Conservation (phyloP, 1,140 invertebrate species). For the Drosophila bipectinata region DNA sequence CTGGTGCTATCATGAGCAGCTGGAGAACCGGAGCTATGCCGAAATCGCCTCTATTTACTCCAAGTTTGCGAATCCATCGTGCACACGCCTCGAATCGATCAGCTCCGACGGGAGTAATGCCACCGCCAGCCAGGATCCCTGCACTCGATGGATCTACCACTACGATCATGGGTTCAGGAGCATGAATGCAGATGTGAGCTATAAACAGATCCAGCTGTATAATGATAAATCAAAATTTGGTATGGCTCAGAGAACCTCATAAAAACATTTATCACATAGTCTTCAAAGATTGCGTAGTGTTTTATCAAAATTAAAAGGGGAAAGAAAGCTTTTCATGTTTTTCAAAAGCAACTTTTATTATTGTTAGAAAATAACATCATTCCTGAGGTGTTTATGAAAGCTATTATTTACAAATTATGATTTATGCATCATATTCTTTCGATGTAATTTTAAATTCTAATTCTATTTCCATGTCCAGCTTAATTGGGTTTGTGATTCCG, state of each 20-base stretch:
- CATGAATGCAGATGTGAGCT: conserved; percentile 85
- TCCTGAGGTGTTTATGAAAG: too few species aligned
- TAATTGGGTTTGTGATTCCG: conserved; percentile 86
- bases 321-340: neutral
- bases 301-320: neutral
- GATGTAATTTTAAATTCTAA: neutral
- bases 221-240: neutral
- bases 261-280: neutral
- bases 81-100: conserved; percentile 57
- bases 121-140: conserved; percentile 55
- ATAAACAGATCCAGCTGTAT: neutral
- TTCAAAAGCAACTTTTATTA: neutral
- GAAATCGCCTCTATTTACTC: conserved; percentile 63
- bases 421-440: too few species aligned
- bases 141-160: conserved; percentile 84
- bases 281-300: neutral
- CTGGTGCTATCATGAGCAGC: conserved; percentile 78
- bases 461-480: conserved; percentile 73
- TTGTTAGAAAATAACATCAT: too few species aligned
- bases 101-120: conserved; percentile 30
- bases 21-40: conserved; percentile 55
- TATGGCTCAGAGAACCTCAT: neutral
- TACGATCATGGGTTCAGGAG: conserved; percentile 84
- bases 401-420: too few species aligned
- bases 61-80: conserved; percentile 57